Percentiles rank a stretch among this genome's conserved stretches.
Conservation (phyloP, 2,113 vertebrate species). For the Peromyscus leucopus region DNA sequence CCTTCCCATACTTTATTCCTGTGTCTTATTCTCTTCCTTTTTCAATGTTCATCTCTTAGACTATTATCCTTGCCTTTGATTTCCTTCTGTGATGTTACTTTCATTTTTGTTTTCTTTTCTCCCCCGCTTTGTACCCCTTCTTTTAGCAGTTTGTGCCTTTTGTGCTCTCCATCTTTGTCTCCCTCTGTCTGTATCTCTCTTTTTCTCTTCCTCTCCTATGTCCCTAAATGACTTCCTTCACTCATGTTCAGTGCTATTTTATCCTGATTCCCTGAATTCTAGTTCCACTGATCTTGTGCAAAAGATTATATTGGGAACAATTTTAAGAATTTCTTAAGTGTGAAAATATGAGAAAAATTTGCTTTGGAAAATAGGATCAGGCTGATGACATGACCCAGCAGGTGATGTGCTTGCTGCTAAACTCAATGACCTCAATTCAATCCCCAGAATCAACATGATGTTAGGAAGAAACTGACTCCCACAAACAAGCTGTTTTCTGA, state of each 20-base stretch:
- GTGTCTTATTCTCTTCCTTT: neutral
- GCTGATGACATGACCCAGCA: neutral
- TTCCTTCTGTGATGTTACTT: neutral
- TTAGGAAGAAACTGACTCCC: too few relatives aligned
- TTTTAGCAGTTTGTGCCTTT: neutral
- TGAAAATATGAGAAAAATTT: conserved; percentile 8
- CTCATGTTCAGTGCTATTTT: neutral
- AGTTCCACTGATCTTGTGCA: neutral
- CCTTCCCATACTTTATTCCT: neutral
- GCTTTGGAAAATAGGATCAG: conserved; percentile 39
- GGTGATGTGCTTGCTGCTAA: neutral
- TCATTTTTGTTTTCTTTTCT: neutral
- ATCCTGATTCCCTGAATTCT: neutral
- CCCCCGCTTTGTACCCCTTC: neutral
- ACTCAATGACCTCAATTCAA: neutral
- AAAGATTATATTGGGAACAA: conserved; percentile 6
- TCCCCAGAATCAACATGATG: neutral
- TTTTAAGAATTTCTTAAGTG: conserved; percentile 46
- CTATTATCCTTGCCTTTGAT: neutral
- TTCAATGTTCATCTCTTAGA: neutral
- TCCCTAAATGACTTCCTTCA: neutral
- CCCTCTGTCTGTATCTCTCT: neutral
- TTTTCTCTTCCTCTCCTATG: neutral
- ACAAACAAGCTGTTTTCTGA: neutral
- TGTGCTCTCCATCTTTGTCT: neutral